Evolutionary conservation across 2,113 vertebrate species (phyloP).

Genomic region (Balaeniceps rex): DNA sequence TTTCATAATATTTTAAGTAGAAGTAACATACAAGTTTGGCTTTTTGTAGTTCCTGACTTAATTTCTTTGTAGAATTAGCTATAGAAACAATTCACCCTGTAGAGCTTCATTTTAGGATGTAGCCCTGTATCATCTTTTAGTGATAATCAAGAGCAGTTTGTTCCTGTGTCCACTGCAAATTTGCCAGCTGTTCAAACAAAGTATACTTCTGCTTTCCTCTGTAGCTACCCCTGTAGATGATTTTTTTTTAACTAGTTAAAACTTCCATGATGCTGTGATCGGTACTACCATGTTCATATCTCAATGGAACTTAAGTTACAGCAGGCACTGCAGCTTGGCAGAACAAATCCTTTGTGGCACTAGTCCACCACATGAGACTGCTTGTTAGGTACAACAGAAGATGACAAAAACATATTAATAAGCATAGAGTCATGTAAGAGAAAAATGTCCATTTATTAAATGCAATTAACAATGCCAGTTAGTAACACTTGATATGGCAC

Average conservation of each 20-base stretch:
- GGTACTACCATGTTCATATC: too few species aligned
- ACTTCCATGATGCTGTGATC: not conserved
- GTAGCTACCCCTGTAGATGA: not conserved
- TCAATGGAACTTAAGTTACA: not conserved
- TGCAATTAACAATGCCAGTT: not conserved
- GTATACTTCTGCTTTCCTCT: not conserved
- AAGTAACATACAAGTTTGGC: not conserved
- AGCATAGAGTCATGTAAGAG: not conserved
- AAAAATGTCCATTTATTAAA: constrained; percentile 20
- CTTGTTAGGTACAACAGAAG: not conserved
- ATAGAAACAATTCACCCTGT: not conserved
- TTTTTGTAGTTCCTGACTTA: not conserved
- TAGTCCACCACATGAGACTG: not conserved
- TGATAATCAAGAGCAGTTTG: not conserved
- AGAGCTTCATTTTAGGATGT: not conserved
- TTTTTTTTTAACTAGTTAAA: not conserved
- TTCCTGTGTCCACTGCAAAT: not conserved
- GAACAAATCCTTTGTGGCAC: not conserved
- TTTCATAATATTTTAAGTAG: not conserved
- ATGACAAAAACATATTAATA: not conserved
- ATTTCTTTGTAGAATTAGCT: not conserved
- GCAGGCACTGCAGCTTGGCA: not conserved
- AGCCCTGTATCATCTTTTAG: not conserved
- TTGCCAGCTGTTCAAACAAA: not conserved
- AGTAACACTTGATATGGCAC: not conserved